Evolutionary conservation across 2,113 vertebrate genomes (phyloP).

Genomic region (Heteronetta atricapilla): DNA sequence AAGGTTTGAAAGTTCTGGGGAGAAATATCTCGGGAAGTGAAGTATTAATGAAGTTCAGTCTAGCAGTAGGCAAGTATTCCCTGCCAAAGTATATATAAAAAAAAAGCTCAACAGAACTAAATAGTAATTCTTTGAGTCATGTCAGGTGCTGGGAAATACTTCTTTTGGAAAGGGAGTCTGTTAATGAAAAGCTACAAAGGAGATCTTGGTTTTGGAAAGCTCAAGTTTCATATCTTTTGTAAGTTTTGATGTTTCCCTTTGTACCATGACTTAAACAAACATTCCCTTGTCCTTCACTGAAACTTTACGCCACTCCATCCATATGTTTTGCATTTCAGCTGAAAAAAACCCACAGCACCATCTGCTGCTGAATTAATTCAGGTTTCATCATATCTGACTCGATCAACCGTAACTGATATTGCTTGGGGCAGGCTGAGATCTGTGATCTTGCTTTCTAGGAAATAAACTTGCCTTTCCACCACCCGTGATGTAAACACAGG

Average conservation of each 20-base stretch:
- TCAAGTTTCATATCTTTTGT: background rate
- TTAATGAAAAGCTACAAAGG: background rate
- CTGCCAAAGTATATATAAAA: background rate
- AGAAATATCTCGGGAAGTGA: background rate
- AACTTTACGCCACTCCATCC: background rate
- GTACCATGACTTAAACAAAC: conserved; percentile 52
- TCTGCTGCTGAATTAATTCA: conserved; percentile 58
- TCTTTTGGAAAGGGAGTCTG: background rate
- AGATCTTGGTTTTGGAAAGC: background rate
- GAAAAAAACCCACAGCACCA: background rate
- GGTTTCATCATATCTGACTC: conserved; percentile 25
- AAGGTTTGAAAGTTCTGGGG: background rate
- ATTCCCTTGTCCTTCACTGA: conserved; percentile 19
- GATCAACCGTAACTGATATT: conserved; percentile 30
- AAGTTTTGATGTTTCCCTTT: conserved; percentile 34
- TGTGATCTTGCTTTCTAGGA: conserved; percentile 61
- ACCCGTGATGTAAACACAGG: background rate
- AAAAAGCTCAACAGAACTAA: background rate
- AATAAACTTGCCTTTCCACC: background rate
- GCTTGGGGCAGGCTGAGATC: conserved; percentile 33
- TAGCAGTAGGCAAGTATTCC: background rate
- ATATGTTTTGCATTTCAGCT: conserved; percentile 36
- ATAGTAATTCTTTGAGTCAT: background rate
- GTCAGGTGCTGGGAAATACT: background rate
- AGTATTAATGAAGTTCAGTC: background rate